Percentiles rank a stretch among this genome's conserved stretches.
These are phyloP conservation scores for Rotaria magnacalcarata DNA, from an alignment of 2,888 invertebrate genomes.

Conservation along the genomic window DNA sequence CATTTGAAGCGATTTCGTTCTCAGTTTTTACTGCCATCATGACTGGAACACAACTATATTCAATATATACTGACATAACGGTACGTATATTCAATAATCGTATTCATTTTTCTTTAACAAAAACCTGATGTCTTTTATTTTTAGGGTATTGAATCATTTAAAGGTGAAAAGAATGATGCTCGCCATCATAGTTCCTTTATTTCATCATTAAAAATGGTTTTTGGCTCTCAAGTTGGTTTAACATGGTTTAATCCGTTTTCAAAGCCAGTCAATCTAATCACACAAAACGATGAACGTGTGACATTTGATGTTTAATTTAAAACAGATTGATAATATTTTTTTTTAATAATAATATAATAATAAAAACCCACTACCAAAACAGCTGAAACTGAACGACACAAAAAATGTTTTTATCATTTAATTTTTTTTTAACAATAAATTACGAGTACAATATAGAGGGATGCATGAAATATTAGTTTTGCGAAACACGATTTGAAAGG, in stretches of 20 bases:
- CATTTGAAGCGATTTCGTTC: constrained; percentile 84
- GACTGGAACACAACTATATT: constrained; percentile 90
- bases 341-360: background rate
- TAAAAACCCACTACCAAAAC: background rate
- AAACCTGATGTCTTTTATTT: background rate
- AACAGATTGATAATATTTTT: background rate
- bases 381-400: background rate
- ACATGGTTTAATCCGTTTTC: background rate
- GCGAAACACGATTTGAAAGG: no score
- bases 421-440: background rate
- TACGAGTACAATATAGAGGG: background rate
- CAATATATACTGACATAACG: constrained; percentile 97
- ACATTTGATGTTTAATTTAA: background rate
- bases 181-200: background rate
- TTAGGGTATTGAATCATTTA: constrained; percentile 18
- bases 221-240: constrained; percentile 11
- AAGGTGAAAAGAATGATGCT: background rate
- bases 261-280: background rate
- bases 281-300: constrained; percentile 17
- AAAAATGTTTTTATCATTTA: background rate
- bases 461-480: background rate
- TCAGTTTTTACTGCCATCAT: constrained; percentile 95
- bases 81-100: background rate
- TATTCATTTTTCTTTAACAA: no score
- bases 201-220: background rate